Conservation (phyloP, 2,113 vertebrate genomes). For the Girardinichthys multiradiatus region DNA sequence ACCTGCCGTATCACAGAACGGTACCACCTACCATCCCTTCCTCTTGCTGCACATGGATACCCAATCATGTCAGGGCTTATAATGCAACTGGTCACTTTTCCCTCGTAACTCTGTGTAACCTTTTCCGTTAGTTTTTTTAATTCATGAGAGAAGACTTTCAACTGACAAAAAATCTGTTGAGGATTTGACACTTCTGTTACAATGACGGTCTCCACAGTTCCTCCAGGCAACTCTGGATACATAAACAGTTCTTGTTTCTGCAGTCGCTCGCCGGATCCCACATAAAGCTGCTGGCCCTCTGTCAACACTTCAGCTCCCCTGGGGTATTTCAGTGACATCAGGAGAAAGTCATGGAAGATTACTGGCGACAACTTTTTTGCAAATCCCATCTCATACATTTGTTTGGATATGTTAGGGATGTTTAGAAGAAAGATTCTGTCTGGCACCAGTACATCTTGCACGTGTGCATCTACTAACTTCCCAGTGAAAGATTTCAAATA, state of each 20-base stretch:
- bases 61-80: slow-evolving; percentile 80
- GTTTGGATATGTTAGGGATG: slow-evolving; percentile 79
- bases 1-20: slow-evolving; percentile 88
- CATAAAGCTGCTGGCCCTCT: slow-evolving; percentile 13
- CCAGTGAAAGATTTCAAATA: slow-evolving; percentile 84
- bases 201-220: slow-evolving; percentile 84
- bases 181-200: slow-evolving; percentile 90
- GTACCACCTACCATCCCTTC: slow-evolving; percentile 88
- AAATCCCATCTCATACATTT: slow-evolving; percentile 87
- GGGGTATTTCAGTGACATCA: slow-evolving; percentile 53
- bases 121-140: slow-evolving; percentile 84
- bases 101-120: slow-evolving; percentile 77
- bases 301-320: slow-evolving; percentile 9
- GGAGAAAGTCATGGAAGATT: slow-evolving; percentile 70
- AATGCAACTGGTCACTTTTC: slow-evolving; percentile 48
- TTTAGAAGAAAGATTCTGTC: slow-evolving; percentile 84
- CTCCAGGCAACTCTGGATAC: slow-evolving; percentile 85
- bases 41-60: slow-evolving; percentile 86
- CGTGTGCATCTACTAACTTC: slow-evolving; percentile 77
- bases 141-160: slow-evolving; percentile 88
- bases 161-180: slow-evolving; percentile 87
- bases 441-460: slow-evolving; percentile 81
- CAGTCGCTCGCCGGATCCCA: slow-evolving; percentile 18
- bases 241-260: slow-evolving; percentile 79
- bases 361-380: slow-evolving; percentile 73